A percentile compares a stretch with the other conserved stretches of the same genome.
phyloP scores from a whole-genome alignment of 2,888 invertebrate genomes.

The Osedax frankpressi region DNA sequence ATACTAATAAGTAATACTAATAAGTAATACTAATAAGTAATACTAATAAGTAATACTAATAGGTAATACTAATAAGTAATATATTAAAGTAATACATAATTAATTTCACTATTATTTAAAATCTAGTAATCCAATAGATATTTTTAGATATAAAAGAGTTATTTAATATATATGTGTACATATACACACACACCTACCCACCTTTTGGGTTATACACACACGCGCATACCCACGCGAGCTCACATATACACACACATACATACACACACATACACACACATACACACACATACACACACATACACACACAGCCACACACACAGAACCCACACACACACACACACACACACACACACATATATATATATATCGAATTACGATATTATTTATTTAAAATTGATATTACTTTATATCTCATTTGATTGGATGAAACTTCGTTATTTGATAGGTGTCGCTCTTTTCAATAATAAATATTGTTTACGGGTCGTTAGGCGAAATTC shows the following conservation, averaged over 20 bases:
- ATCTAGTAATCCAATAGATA: no score
- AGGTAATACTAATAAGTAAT: no score
- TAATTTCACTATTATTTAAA: no score
- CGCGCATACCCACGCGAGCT: background rate
- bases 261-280: background rate
- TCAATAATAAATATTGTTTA: background rate
- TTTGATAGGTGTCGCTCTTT: background rate
- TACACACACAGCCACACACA: background rate
- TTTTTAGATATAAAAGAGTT: no score
- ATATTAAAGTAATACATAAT: no score
- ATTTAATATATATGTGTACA: background rate
- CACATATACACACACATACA: background rate
- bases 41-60: no score
- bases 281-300: background rate
- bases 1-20: no score
- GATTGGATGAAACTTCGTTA: no score
- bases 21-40: no score
- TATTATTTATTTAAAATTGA: no score
- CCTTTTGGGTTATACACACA: background rate
- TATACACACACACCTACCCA: background rate
- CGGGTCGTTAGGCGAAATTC: background rate
- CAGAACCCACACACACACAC: background rate
- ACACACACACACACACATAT: background rate
- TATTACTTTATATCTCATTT: no score
- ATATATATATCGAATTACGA: no score